phyloP scores from a whole-genome alignment of 2,888 invertebrate genomes.

The Scelioninae gen. 2 region DNA sequence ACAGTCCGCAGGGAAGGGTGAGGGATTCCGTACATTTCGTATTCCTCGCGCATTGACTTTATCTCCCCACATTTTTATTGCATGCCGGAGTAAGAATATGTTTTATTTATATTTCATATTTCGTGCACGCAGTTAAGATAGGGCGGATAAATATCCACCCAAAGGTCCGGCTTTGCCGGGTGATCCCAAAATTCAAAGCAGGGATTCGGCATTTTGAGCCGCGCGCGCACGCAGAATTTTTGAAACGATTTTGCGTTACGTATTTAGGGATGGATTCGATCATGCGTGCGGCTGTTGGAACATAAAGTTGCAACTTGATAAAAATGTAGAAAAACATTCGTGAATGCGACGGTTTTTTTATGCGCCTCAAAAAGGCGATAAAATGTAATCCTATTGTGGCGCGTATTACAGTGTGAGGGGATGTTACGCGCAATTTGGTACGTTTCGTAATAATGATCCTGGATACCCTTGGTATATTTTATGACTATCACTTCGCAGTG shows the following conservation, averaged over 20 bases:
- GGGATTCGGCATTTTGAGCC: slow-evolving; percentile 14
- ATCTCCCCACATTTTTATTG: slow-evolving; percentile 73
- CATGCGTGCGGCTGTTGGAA: no score
- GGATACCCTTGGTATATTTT: slow-evolving; percentile 66
- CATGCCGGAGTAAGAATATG: slow-evolving; percentile 72
- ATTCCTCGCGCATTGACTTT: slow-evolving; percentile 74
- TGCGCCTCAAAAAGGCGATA: slow-evolving; percentile 43
- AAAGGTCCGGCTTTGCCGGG: slow-evolving; percentile 56
- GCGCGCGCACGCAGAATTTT: slow-evolving; percentile 22
- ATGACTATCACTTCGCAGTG: slow-evolving; percentile 64
- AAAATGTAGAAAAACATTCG: slow-evolving; percentile 17
- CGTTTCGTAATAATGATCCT: slow-evolving; percentile 69
- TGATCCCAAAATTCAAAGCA: slow-evolving; percentile 65
- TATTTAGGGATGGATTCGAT: no score
- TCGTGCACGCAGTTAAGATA: slow-evolving; percentile 66
- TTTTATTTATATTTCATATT: slow-evolving; percentile 76
- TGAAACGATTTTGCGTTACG: background rate
- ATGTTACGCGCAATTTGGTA: slow-evolving; percentile 73
- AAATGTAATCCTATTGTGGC: slow-evolving; percentile 46
- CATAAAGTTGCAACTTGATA: slow-evolving; percentile 26
- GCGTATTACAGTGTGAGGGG: slow-evolving; percentile 58
- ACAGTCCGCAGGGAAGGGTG: slow-evolving; percentile 52
- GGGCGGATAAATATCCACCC: slow-evolving; percentile 61
- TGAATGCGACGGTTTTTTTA: slow-evolving; percentile 32
- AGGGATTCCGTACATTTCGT: slow-evolving; percentile 69